phyloP scores from a whole-genome alignment of 2,888 invertebrate genomes.

The Epsilonema sp. region DNA sequence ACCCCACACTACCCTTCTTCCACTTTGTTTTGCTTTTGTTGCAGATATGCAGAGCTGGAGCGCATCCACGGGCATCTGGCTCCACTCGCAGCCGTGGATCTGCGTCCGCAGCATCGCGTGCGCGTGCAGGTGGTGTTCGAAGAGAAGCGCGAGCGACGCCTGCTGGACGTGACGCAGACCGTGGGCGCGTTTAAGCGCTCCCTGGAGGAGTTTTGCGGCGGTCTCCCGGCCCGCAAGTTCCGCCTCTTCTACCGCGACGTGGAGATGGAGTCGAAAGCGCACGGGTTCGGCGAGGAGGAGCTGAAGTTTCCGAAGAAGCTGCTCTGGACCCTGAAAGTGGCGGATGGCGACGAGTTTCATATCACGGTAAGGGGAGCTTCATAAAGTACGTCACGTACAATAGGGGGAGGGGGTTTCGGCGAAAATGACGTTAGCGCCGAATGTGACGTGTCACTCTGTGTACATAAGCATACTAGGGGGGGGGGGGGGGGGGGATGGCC shows the following conservation, averaged over 20 bases:
- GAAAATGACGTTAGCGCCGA: no score
- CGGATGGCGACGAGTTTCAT: slow-evolving; percentile 19
- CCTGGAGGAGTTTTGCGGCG: slow-evolving; percentile 20
- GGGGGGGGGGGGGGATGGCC: no score
- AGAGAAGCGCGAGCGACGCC: neutral
- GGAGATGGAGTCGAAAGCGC: slow-evolving; percentile 8
- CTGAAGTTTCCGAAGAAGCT: slow-evolving; percentile 14
- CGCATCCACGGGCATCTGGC: slow-evolving; percentile 23
- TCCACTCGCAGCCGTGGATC: slow-evolving; percentile 22
- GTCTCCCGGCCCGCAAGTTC: slow-evolving; percentile 10
- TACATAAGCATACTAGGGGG: no score
- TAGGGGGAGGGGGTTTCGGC: no score
- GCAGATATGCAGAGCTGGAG: slow-evolving; percentile 25
- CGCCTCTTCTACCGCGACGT: slow-evolving; percentile 12
- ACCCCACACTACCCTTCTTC: no score
- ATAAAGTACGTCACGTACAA: no score
- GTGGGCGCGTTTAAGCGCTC: slow-evolving; percentile 25
- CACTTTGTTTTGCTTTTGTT: slow-evolving; percentile 9
- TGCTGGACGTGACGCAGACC: slow-evolving; percentile 17
- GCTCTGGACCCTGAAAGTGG: slow-evolving; percentile 16
- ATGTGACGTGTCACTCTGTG: no score
- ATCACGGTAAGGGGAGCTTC: slow-evolving; percentile 6
- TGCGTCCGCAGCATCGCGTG: slow-evolving; percentile 14
- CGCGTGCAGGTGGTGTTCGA: slow-evolving; percentile 1
- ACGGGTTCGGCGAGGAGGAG: slow-evolving; percentile 12